These are phyloP conservation scores for Drosophila pallidifrons DNA, from an alignment of 1,140 invertebrate species.

Conservation along the genomic window DNA sequence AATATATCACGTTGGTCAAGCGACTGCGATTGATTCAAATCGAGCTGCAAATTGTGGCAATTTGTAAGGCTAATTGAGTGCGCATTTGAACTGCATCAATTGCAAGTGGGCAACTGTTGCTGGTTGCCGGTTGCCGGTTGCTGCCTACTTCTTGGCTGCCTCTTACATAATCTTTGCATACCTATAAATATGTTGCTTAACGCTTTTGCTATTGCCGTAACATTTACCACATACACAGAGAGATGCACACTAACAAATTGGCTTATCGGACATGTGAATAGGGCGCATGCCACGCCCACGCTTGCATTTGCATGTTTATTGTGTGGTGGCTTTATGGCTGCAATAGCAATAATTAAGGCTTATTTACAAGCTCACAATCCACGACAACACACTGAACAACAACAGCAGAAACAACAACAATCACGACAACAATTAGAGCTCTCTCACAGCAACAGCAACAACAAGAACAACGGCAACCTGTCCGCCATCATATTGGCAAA, in stretches of 20 bases:
- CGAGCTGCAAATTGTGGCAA: neutral
- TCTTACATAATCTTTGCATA: neutral
- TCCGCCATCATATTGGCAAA: constrained; percentile 56
- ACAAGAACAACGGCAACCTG: constrained; percentile 34
- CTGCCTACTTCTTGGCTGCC: neutral
- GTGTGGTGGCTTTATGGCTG: constrained; percentile 79
- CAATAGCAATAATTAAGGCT: constrained; percentile 80
- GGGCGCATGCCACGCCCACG: constrained; percentile 32
- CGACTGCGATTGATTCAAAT: neutral
- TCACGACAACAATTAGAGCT: constrained; percentile 65
- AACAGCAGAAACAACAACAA: constrained; percentile 20
- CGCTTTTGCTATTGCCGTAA: neutral
- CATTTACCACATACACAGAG: neutral
- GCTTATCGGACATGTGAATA: constrained; percentile 37
- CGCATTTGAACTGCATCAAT: neutral
- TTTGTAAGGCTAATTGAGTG: neutral
- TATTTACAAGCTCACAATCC: constrained; percentile 76
- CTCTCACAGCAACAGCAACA: constrained; percentile 29
- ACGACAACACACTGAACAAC: constrained; percentile 33
- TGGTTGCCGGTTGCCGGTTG: neutral
- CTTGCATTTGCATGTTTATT: constrained; percentile 81
- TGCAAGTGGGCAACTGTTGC: constrained; percentile 2
- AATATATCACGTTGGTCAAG: too few relatives aligned
- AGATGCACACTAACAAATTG: constrained; percentile 42
- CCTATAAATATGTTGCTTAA: constrained; percentile 6